Evolutionary conservation across 2,888 invertebrate species (phyloP).

Genomic region (Dicycla oo): DNA sequence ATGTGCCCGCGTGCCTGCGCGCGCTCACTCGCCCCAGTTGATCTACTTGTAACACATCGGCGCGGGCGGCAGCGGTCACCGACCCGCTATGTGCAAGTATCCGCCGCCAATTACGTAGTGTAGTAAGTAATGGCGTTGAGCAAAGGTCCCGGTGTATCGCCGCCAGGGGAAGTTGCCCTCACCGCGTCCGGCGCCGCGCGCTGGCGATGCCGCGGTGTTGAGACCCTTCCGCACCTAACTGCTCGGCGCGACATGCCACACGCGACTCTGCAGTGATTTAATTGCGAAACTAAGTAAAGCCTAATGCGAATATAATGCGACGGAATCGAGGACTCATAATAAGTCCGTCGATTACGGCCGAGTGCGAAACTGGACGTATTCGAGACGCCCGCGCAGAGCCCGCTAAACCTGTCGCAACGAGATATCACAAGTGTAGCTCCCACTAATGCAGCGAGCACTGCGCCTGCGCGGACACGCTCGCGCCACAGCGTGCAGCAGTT

Average conservation of each 20-base stretch:
- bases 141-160: conserved; percentile 21
- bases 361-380: conserved; percentile 10
- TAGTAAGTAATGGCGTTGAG: conserved; percentile 23
- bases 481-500: not conserved
- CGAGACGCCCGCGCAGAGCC: conserved; percentile 6
- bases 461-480: not conserved
- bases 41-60: not conserved
- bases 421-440: not conserved
- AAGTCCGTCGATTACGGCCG: not conserved
- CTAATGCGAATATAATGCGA: conserved; percentile 45
- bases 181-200: conserved; percentile 11
- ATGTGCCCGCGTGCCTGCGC: not conserved
- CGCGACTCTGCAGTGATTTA: not conserved
- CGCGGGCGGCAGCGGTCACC: not conserved
- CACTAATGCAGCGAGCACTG: not conserved
- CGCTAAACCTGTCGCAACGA: conserved; percentile 18
- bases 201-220: too few species aligned
- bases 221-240: not conserved
- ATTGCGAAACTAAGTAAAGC: conserved; percentile 6
- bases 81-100: conserved; percentile 30
- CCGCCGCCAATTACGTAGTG: conserved; percentile 29
- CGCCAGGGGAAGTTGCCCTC: conserved; percentile 13
- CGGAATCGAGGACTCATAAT: not conserved
- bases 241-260: not conserved
- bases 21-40: not conserved